phyloP scores from a whole-genome alignment of 2,113 vertebrate species.

The Platichthys flesus region DNA sequence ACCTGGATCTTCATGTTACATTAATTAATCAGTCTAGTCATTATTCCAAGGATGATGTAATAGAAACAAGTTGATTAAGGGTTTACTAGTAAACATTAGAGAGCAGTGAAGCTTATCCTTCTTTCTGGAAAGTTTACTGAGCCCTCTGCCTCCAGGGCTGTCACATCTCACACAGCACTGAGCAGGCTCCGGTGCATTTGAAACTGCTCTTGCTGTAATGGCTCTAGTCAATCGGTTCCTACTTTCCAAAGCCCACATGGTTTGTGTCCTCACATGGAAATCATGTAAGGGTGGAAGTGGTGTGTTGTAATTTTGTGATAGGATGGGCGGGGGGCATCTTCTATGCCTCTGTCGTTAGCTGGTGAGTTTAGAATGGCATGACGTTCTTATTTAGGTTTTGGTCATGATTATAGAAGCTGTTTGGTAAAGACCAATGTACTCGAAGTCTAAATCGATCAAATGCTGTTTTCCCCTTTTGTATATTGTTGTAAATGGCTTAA shows the following conservation, averaged over 20 bases:
- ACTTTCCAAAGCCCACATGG: constrained; percentile 35
- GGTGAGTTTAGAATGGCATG: background rate
- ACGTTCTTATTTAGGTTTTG: background rate
- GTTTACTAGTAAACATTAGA: constrained; percentile 14
- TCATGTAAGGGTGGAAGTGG: constrained; percentile 36
- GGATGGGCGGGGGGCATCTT: constrained; percentile 40
- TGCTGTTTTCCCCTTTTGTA: background rate
- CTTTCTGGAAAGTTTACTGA: constrained; percentile 3
- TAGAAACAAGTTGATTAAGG: constrained; percentile 22
- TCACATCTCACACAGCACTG: no score
- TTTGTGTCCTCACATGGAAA: constrained; percentile 41
- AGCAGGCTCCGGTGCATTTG: background rate
- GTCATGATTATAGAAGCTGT: background rate
- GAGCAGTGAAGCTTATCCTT: background rate
- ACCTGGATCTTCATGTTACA: constrained; percentile 9
- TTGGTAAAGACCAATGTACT: background rate
- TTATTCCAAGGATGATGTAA: background rate
- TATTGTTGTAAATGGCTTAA: background rate
- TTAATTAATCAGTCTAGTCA: background rate
- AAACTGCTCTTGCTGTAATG: background rate
- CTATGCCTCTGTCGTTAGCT: background rate
- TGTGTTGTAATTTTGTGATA: constrained; percentile 38
- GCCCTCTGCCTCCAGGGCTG: background rate
- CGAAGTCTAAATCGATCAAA: background rate
- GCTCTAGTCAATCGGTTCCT: background rate